Evolutionary conservation across 2,113 vertebrate genomes (phyloP).

Genomic region (Strigops habroptila): DNA sequence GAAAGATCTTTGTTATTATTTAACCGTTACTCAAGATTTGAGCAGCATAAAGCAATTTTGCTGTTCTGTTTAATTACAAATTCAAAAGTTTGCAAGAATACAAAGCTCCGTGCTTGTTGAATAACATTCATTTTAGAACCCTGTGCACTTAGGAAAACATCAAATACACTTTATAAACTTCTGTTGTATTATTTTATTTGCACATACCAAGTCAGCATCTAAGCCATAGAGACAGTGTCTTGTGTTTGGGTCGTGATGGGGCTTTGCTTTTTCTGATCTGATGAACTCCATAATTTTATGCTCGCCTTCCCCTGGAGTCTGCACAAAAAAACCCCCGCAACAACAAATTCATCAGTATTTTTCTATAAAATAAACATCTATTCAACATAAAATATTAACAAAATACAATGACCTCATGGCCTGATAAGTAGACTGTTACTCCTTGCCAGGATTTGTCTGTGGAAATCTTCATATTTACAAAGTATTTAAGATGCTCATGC

Average conservation of each 20-base stretch:
- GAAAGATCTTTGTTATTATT: not conserved
- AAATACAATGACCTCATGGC: slow-evolving; percentile 87
- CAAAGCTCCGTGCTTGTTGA: not conserved
- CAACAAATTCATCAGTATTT: not conserved
- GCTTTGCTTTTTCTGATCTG: slow-evolving; percentile 87
- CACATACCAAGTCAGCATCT: slow-evolving; percentile 95
- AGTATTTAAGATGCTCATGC: slow-evolving; percentile 96
- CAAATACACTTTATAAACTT: not conserved
- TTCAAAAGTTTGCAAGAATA: not conserved
- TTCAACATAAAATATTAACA: slow-evolving; percentile 10
- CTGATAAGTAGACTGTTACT: slow-evolving; percentile 91
- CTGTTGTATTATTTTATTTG: not conserved
- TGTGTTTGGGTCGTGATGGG: slow-evolving; percentile 90
- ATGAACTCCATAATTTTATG: slow-evolving; percentile 99
- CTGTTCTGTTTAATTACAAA: not conserved
- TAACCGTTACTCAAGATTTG: not conserved
- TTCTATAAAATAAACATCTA: not conserved
- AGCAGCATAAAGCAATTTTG: not conserved
- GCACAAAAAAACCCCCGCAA: not conserved
- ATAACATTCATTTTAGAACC: not conserved
- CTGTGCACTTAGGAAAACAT: not conserved
- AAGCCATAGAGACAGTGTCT: slow-evolving; percentile 97
- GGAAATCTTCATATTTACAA: slow-evolving; percentile 95
- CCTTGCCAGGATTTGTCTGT: slow-evolving; percentile 94
- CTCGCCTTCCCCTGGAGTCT: slow-evolving; percentile 98